A percentile compares a stretch with the other conserved stretches of the same genome.
phyloP scores from a whole-genome alignment of 2,888 invertebrate species.

The Phymatocera aterrima region DNA sequence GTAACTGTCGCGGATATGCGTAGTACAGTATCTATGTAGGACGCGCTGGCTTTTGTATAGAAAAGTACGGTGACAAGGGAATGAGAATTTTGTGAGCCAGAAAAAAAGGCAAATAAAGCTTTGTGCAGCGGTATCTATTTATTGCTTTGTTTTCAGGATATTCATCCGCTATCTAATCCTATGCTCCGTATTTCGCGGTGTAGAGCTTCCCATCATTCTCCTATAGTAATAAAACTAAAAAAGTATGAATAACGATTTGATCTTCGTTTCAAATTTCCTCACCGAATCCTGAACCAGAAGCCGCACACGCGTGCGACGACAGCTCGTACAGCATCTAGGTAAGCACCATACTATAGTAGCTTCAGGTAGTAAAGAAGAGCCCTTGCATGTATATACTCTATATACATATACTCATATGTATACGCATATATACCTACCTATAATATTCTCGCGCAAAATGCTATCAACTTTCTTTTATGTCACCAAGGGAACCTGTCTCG shows the following conservation, averaged over 20 bases:
- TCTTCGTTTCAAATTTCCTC: conserved; percentile 13
- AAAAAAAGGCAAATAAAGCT: background rate
- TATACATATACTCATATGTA: background rate
- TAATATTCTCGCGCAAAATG: conserved; percentile 33
- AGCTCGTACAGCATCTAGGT: conserved; percentile 10
- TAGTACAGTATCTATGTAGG: background rate
- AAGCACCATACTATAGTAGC: conserved; percentile 11
- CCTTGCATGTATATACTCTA: conserved; percentile 7
- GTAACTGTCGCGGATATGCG: background rate
- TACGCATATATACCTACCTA: background rate
- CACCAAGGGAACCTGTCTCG: conserved; percentile 19
- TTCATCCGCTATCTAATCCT: background rate
- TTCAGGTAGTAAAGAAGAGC: conserved; percentile 28
- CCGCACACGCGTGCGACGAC: background rate
- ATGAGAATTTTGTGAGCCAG: background rate
- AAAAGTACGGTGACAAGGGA: conserved; percentile 7
- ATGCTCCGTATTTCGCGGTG: background rate
- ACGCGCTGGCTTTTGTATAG: background rate
- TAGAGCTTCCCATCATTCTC: background rate
- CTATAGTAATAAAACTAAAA: background rate
- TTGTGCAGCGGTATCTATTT: background rate
- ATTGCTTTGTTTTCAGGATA: conserved; percentile 11
- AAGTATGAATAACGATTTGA: conserved; percentile 11
- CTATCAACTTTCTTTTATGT: conserved; percentile 36
- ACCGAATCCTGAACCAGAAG: conserved; percentile 1